These are phyloP conservation scores for Crepidodera aurea DNA, from an alignment of 2,888 invertebrate species.

Conservation along the genomic window DNA sequence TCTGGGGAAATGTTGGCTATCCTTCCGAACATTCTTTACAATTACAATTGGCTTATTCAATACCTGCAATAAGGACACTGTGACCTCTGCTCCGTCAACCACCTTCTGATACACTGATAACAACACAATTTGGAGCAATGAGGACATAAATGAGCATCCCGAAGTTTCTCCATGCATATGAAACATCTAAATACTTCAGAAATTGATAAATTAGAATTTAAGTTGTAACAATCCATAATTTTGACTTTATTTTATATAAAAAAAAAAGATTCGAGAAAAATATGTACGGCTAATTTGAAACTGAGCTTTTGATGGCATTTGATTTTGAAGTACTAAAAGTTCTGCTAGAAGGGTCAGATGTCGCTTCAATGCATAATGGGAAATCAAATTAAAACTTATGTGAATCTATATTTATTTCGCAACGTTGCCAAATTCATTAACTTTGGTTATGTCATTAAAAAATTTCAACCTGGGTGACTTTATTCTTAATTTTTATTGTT, in stretches of 20 bases:
- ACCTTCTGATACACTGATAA: conserved; percentile 88
- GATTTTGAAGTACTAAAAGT: too few relatives aligned
- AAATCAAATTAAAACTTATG: too few relatives aligned
- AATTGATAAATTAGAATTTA: conserved; percentile 67
- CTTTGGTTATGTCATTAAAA: too few relatives aligned
- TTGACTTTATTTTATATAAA: conserved; percentile 32
- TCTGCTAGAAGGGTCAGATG: too few relatives aligned
- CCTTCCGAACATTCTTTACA: too few relatives aligned
- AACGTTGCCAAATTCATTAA: too few relatives aligned
- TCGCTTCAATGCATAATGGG: too few relatives aligned
- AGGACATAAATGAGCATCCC: conserved; percentile 92
- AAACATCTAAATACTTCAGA: conserved; percentile 95
- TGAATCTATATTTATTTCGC: too few relatives aligned
- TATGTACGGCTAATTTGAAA: conserved; percentile 31
- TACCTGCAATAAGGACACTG: conserved; percentile 89
- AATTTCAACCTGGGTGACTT: too few relatives aligned
- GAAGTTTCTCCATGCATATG: conserved; percentile 95
- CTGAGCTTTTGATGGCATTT: conserved; percentile 13
- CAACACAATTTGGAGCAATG: conserved; percentile 96
- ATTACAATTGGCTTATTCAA: too few relatives aligned
- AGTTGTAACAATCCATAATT: conserved; percentile 55
- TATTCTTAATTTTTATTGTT: too few relatives aligned
- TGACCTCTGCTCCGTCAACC: conserved; percentile 91
- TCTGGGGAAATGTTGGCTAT: too few relatives aligned
- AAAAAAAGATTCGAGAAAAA: conserved; percentile 25